phyloP scores from a whole-genome alignment of 2,797 vertebrate species.

The Threskiornis aethiopicus region DNA sequence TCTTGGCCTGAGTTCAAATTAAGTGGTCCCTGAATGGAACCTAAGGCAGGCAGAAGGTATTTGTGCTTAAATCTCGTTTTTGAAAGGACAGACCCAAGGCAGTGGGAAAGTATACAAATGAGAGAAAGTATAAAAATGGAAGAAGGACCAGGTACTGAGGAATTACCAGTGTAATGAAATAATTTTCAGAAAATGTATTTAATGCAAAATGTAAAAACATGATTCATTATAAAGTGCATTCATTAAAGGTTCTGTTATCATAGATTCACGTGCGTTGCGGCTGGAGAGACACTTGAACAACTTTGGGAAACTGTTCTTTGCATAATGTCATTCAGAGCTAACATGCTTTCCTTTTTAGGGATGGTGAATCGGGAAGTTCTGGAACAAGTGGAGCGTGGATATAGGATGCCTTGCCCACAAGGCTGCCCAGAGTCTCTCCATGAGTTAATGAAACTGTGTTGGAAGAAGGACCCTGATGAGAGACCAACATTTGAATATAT shows the following conservation, averaged over 20 bases:
- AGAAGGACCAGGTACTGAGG: neutral
- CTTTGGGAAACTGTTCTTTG: neutral
- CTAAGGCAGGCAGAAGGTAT: neutral
- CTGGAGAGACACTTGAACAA: neutral
- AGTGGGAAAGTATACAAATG: neutral
- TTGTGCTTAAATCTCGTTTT: neutral
- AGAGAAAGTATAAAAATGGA: neutral
- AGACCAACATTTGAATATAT: conserved; percentile 96
- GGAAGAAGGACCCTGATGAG: conserved; percentile 96
- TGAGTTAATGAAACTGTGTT: conserved; percentile 94
- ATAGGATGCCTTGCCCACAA: conserved; percentile 94
- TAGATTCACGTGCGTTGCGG: neutral
- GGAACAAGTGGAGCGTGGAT: conserved; percentile 94
- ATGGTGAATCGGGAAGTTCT: conserved; percentile 96
- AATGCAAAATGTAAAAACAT: neutral
- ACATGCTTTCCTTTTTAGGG: conserved; percentile 73
- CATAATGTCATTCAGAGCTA: neutral
- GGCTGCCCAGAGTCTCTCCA: conserved; percentile 94
- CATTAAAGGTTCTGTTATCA: neutral
- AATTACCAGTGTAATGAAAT: neutral
- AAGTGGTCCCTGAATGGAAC: neutral
- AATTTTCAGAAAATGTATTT: neutral
- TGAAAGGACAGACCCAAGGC: neutral
- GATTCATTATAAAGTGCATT: rapidly evolving
- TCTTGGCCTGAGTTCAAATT: neutral